Percentiles rank a stretch among this genome's conserved stretches.
Evolutionary conservation across 2,888 invertebrate species (phyloP).

Genomic region (Operophtera brumata): DNA sequence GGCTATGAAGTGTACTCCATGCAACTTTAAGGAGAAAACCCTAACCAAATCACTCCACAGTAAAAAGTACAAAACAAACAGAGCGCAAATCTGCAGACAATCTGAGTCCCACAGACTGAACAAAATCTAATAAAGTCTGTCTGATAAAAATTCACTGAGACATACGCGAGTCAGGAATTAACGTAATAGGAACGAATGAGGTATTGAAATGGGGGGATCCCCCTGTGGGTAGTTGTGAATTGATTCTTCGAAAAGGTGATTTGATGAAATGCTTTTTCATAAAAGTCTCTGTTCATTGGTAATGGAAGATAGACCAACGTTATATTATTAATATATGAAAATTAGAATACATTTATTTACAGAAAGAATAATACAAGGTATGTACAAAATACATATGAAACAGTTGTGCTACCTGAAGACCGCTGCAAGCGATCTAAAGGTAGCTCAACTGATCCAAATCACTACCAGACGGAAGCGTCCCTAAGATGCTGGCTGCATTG

Average conservation of each 20-base stretch:
- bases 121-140: slow-evolving; percentile 65
- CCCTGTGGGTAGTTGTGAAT: slow-evolving; percentile 6
- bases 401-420: no score
- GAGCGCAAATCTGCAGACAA: slow-evolving; percentile 14
- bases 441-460: no score
- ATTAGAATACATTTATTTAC: no score
- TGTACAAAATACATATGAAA: no score
- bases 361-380: no score
- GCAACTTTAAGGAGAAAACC: slow-evolving; percentile 4
- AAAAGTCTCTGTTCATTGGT: not conserved
- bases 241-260: slow-evolving; percentile 12
- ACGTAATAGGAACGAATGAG: slow-evolving; percentile 65
- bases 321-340: no score
- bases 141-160: slow-evolving; percentile 63
- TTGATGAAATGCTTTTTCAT: not conserved
- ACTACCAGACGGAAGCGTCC: no score
- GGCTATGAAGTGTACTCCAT: no score
- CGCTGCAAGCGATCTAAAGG: no score
- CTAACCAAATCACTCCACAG: slow-evolving; percentile 3
- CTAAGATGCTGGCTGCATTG: no score
- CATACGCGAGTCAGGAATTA: slow-evolving; percentile 62
- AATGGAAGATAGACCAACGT: no score
- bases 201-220: slow-evolving; percentile 38
- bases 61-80: slow-evolving; percentile 18
- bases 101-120: slow-evolving; percentile 57